Percentiles rank a stretch among this genome's conserved stretches.
phyloP scores from a whole-genome alignment of 2,113 vertebrate genomes.

The Chaetura pelagica region DNA sequence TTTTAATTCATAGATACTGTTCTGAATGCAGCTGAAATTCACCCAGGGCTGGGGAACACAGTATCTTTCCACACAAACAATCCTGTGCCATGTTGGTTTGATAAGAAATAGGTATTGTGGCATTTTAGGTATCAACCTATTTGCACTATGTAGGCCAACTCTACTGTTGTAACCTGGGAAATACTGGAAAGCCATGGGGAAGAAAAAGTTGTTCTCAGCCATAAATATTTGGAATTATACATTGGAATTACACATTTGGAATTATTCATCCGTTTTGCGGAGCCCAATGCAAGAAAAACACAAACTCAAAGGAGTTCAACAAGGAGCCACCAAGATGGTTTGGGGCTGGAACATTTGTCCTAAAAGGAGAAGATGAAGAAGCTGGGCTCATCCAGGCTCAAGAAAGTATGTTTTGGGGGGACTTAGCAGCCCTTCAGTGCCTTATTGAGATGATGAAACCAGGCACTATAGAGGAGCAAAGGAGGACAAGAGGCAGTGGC shows the following conservation, averaged over 20 bases:
- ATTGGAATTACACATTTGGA: neutral
- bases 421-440: neutral
- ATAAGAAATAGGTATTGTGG: neutral
- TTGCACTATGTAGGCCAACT: neutral
- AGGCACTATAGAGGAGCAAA: neutral
- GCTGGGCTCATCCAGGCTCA: neutral
- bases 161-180: neutral
- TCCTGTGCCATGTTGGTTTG: neutral
- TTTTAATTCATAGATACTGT: neutral
- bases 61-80: neutral
- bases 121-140: neutral
- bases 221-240: neutral
- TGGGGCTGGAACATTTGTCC: neutral
- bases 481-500: neutral
- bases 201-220: neutral
- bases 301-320: neutral
- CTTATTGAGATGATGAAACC: neutral
- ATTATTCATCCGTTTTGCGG: neutral
- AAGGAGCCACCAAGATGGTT: neutral
- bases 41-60: neutral
- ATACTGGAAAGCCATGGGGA: neutral
- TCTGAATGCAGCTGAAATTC: neutral
- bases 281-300: neutral
- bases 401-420: neutral
- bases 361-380: neutral